These are phyloP conservation scores for Diglossa cyanea DNA, from an alignment of 2,797 vertebrate genomes.

Conservation along the genomic window DNA sequence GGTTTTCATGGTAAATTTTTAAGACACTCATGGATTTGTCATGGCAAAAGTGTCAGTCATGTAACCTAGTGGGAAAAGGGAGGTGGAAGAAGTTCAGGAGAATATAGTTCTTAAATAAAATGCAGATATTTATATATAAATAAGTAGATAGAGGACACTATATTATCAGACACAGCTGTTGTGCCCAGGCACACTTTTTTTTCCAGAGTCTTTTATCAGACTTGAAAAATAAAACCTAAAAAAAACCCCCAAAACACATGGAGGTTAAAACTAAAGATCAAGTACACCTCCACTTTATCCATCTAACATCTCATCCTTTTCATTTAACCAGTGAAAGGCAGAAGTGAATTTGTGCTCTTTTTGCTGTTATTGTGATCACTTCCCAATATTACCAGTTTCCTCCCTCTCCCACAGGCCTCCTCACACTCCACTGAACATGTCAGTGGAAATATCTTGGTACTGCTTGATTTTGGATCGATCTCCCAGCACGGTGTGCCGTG, in stretches of 20 bases:
- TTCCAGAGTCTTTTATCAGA: neutral
- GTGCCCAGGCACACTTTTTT: neutral
- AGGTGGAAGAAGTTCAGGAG: neutral
- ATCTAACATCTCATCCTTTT: neutral
- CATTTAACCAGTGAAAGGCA: neutral
- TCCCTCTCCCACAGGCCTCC: neutral
- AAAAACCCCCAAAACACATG: accelerated
- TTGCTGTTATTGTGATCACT: neutral
- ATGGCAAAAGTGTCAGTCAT: conserved; percentile 48
- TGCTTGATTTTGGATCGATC: neutral
- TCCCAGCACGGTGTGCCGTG: neutral
- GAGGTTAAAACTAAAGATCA: neutral
- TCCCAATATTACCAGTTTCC: neutral
- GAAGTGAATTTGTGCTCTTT: neutral
- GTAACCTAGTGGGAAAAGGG: neutral
- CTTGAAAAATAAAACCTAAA: neutral
- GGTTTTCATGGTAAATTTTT: conserved; percentile 71
- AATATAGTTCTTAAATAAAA: neutral
- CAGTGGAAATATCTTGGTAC: neutral
- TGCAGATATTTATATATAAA: neutral
- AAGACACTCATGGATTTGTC: conserved; percentile 68
- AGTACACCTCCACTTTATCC: neutral
- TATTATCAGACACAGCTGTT: neutral
- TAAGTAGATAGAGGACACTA: neutral
- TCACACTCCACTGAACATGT: neutral